Evolutionary conservation across 2,888 invertebrate species (phyloP), one percentile per base, ranked within the genome.

Genomic region (Linyphia triangularis): DNA sequence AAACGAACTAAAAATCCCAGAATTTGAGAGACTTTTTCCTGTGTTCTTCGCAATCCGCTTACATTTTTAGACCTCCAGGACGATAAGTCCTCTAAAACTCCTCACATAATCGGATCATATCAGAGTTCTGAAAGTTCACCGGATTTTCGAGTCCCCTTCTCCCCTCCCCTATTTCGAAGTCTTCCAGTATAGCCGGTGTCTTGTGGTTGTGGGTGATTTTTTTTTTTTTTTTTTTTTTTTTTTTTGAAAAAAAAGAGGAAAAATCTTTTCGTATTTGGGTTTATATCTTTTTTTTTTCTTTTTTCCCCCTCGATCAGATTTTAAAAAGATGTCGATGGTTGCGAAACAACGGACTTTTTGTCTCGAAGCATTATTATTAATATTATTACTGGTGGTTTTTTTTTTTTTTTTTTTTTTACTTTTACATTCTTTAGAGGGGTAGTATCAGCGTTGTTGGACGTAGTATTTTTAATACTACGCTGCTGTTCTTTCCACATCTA

Each of bases 111-210:
- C 86, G 81, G 86, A 88, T 88, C 86, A 88, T 81, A 75, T 73
- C 81, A 88, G 75, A 88, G 86, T 73, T 88, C 81, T 82, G 75
- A 88, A 88, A 88, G 86, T 88, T 88, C 86, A 88, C 65, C 86
- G 86, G 86, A 88, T 81, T 81, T 81, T 33, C 3, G 57, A 61
- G 28, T 61, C 24, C 40, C 13, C 9, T 61, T 33, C 61, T 24
- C 43, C 30, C 19, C 30, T 22, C 19, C 28, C 67, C 43, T 26
- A 6, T 16, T 16, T n/a, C n/a, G 16, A 16, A 43, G 16, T 13
- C 70, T 43, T 43, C 43, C n/a, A 13, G 19, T 51, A 6, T 5
- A n/a, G 13, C 19, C 6, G 19, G 24, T 24, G 24, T 13, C 28
- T 43, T 51, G 70, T n/a, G n/a, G 28, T 16, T 16, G 51, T 13